Evolutionary conservation across 2,113 vertebrate species (phyloP), one percentile per base, ranked within the genome.

Genomic region (Gulo gulo): DNA sequence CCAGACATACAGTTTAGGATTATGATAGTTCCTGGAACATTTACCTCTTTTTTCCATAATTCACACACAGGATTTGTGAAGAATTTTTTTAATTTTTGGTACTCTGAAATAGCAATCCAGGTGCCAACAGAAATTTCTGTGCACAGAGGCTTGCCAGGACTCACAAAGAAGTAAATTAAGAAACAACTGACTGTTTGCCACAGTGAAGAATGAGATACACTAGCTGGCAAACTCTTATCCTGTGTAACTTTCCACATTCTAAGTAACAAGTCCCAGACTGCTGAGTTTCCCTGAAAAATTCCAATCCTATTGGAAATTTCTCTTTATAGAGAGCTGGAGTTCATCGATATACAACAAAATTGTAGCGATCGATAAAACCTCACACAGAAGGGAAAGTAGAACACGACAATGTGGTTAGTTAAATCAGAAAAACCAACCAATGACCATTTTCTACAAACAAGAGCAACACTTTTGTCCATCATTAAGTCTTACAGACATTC

Each of bases 101-200:
- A 59, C 69, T 93, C 45, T 74, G 61, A 91, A 91, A 96, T 3
- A 63, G 29, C 34, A 50, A 69, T 76, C n/a, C 69, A 47, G 34
- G 45, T 80, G 61, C 69, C 73, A 83, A 83, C 20, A 78, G 16
- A 92, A 71, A 15, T 55, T 73, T 88, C 80, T 84, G 73, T 65
- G 65, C 39, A 61, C 4, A n/a, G 15, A 76, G 18, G 57, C n/a
- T 69, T 65, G 59, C 80, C 52, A n/a, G 61, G 57, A 91, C 21
- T 18, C 88, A 95, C n/a, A 63, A 76, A 94, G 23, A 87, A 34
- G 57, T 52, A 80, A 95, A 69, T 78, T 96, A 84, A 73, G 55
- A 9, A 90, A 39, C 16, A 4, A n/a, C 63, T 92, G 91, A 83
- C 83, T 15, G 4, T 55, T 13, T 80, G 86, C 45, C 71, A 78